Base-by-base conservation (phyloP, 2,797 vertebrate genomes). In the Odontamblyopus lacepedii region DNA sequence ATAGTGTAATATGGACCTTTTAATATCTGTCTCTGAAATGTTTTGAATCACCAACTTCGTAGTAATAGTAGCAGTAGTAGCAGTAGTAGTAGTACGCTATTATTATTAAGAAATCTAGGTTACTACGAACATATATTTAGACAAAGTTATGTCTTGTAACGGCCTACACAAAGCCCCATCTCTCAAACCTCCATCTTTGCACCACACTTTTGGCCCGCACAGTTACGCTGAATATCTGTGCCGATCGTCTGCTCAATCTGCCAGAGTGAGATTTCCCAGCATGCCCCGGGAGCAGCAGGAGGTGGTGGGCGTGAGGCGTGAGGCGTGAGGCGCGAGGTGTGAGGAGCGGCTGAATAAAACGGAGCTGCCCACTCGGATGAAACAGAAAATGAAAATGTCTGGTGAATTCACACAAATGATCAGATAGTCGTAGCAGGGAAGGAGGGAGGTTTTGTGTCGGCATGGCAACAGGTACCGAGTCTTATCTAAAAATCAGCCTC, bases 221-320 rank as follows among this genome's bases (percentile, higher is more conserved):
- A 66, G 13, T 27, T 56, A 44, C 29, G 12, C 8, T 56, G 30
- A 71, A 1, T 2, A 57, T 74, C 66, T 59, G 51, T 66, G 72
- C 75, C 44, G 15, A 76, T 85, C 72, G 65, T 85, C 79, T 70
- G 74, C 71, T 75, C 76, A 78, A 30, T 85, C 76, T 78, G 74
- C 71, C 75, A 44, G 61, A 7, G 60, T 62, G 69, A 76, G 69
- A 67, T 18, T 69, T 86, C 76, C 76, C 85, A 86, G 75, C 70
- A 75, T 82, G 76, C 66, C 66, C 74, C 77, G 67, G 72, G 41
- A 71, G 77, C 77, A 81, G 85, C 87, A 89, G 83, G 87, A 88
- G 89, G 85, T 6, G 63, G 85, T 85, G 77, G 85, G 87, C 3
- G 76, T 75, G 30, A 29, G 69, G 53, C 3, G 76, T 75, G 30